Conservation (phyloP, 2,113 vertebrate genomes). For the Grus americana region DNA sequence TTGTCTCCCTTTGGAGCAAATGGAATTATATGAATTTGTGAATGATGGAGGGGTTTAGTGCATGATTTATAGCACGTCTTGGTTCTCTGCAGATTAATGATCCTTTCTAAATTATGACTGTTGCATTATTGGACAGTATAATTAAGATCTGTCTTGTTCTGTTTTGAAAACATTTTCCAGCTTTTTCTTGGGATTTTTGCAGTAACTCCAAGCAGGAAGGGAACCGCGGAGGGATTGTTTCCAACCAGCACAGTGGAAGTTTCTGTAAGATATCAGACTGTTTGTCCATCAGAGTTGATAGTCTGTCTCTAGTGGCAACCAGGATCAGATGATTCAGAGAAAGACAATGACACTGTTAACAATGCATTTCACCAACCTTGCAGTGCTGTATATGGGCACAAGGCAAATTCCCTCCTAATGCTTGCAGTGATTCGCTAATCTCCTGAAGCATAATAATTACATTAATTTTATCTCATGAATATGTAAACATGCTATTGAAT, state of each 20-base stretch:
- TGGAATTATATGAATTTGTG: neutral
- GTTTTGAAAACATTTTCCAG: neutral
- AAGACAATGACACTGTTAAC: slow-evolving; percentile 42
- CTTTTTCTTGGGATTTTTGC: neutral
- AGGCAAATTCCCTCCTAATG: slow-evolving; percentile 12
- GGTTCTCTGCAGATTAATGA: neutral
- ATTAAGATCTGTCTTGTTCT: neutral
- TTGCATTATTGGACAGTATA: neutral
- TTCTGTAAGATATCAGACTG: neutral
- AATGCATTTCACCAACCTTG: slow-evolving; percentile 19
- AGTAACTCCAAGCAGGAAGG: neutral
- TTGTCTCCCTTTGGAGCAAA: neutral
- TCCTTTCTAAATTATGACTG: neutral
- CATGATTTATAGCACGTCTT: neutral
- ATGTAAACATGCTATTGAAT: neutral
- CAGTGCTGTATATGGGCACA: neutral
- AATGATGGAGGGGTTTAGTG: neutral
- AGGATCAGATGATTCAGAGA: slow-evolving; percentile 8
- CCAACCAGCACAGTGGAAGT: neutral
- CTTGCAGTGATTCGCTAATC: slow-evolving; percentile 51
- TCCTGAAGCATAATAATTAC: slow-evolving; percentile 22
- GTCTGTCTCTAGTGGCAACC: slow-evolving; percentile 44
- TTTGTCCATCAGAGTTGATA: neutral
- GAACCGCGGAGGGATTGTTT: neutral
- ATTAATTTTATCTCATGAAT: slow-evolving; percentile 51